phyloP scores from a whole-genome alignment of 1,140 invertebrate species.

The Scaptomyza montana region DNA sequence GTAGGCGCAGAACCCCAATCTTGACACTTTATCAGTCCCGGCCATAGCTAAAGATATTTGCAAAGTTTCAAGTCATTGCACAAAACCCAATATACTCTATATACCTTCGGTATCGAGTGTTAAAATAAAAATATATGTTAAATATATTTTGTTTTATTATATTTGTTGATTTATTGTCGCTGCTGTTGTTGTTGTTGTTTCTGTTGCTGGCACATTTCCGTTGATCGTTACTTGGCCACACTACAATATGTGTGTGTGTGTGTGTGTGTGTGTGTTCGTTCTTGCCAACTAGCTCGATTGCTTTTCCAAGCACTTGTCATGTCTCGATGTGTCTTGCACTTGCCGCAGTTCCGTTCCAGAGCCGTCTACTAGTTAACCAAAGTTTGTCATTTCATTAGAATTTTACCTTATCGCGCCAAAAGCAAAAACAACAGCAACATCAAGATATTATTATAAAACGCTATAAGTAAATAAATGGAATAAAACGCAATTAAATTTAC shows the following conservation, averaged over 20 bases:
- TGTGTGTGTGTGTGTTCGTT: conserved; percentile 15
- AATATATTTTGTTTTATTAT: conserved; percentile 27
- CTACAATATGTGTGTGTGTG: not conserved
- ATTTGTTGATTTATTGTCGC: no score
- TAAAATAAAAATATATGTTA: no score
- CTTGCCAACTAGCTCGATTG: conserved; percentile 22
- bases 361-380: conserved; percentile 21
- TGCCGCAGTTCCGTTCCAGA: conserved; percentile 49
- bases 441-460: not conserved
- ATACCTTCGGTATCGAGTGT: no score
- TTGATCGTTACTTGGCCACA: conserved; percentile 23
- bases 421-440: conserved; percentile 1
- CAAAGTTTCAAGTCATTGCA: no score
- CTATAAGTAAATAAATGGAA: not conserved
- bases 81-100: no score
- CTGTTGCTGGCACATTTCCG: conserved; percentile 60
- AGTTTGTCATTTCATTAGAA: conserved; percentile 66
- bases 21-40: no score
- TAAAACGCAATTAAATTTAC: no score
- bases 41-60: no score
- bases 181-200: conserved; percentile 22
- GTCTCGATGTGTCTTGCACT: conserved; percentile 32
- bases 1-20: no score
- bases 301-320: conserved; percentile 36
- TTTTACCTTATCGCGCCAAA: conserved; percentile 51